Evolutionary conservation across 2,113 vertebrate genomes (phyloP), one percentile per base, ranked within the genome.

Genomic region (Hydropotes inermis): DNA sequence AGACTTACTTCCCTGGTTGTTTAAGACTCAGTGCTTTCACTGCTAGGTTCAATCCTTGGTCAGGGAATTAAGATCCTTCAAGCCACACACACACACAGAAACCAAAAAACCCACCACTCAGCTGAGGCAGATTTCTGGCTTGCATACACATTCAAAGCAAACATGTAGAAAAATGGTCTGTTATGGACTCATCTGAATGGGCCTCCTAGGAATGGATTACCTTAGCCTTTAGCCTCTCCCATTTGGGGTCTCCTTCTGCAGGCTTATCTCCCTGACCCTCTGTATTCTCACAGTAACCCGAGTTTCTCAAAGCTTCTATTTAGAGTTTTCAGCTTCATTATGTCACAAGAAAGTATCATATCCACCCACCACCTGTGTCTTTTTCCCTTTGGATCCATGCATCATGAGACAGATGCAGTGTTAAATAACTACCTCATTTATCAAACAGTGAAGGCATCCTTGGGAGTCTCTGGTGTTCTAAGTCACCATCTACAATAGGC

Each of bases 381-480:
- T 89, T 89, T 97, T 78, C 28, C 94, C 55, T 74, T 57, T 87
- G 67, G 39, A 19, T 81, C 25, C 0, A 0, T 76, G 78, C 4
- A 47, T 74, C 52, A 70, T 64, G 91, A 98, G 89, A 96, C 84
- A 94, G 94, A 96, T 0, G 0, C 43, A 27, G 89, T 60, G 91
- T 97, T 96, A 11, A n/a, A 92, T 85, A 95, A 93, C 89, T 8
- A 79, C 43, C 58, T 96, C 87, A 87, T 67, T 97, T 96, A 60
- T 87, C 87, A 97, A 97, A 74, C 30, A 97, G 55, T 54, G 85
- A 23, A 91, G 83, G 81, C 91, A 81, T 89, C 89, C 83, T 96
- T 81, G 58, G 95, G 92, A 61, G 93, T 97, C 95, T 86, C 89
- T 74, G 81, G 89, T 91, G 43, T 83, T 94, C 95, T 98, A 98